Conservation (phyloP, 2,888 invertebrate species). For the Thelaira solivaga region DNA sequence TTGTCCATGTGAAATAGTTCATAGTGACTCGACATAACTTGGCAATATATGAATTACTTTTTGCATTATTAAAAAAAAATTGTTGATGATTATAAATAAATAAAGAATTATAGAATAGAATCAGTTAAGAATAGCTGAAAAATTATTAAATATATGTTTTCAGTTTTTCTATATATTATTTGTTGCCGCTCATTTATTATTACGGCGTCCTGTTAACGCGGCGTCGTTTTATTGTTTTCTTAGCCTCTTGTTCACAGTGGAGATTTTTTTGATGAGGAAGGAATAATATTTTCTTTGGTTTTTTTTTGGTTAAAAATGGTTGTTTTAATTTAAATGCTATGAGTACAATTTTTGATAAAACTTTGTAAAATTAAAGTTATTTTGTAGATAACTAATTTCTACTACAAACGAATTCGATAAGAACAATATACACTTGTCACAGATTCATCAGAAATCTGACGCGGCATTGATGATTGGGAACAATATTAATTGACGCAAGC, state of each 20-base stretch:
- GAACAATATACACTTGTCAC: neutral
- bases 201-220: constrained; percentile 16
- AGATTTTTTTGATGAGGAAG: constrained; percentile 55
- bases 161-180: neutral
- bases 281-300: constrained; percentile 57
- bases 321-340: constrained; percentile 55
- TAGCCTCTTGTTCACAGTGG: constrained; percentile 39
- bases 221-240: constrained; percentile 31
- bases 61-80: too few relatives aligned
- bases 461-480: constrained; percentile 32
- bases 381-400: neutral
- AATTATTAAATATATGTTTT: too few relatives aligned
- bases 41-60: too few relatives aligned
- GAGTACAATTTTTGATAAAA: constrained; percentile 42
- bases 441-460: constrained; percentile 27
- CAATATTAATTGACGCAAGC: constrained; percentile 29
- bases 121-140: too few relatives aligned
- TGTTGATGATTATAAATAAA: too few relatives aligned
- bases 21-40: too few relatives aligned
- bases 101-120: too few relatives aligned
- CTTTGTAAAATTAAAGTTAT: constrained; percentile 1
- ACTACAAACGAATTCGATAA: neutral
- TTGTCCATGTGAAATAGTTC: too few relatives aligned
- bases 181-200: neutral
- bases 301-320: constrained; percentile 59